Conservation (phyloP, 64 coral and sea anemone genomes). For the Stylophora pistillata region DNA sequence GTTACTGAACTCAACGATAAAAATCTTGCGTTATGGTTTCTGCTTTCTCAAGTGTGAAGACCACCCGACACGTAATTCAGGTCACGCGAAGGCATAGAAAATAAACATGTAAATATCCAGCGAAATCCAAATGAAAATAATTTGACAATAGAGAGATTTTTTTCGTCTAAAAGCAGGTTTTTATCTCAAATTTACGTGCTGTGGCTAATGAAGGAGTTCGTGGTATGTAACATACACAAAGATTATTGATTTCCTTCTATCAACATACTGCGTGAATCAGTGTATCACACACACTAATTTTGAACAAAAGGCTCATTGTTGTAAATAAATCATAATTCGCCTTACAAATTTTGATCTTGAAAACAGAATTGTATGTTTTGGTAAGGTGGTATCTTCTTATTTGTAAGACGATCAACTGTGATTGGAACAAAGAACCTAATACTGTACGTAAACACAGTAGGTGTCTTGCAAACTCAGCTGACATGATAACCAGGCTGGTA, state of each 20-base stretch:
- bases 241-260: too few species aligned
- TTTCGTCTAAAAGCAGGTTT: neutral
- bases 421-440: slow-evolving; percentile 13
- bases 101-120: neutral
- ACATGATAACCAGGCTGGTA: neutral
- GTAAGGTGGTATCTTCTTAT: neutral
- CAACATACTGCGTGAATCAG: neutral
- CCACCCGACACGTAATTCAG: neutral
- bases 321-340: slow-evolving; percentile 32
- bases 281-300: neutral
- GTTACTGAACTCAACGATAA: neutral
- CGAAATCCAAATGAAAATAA: neutral
- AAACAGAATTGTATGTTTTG: slow-evolving; percentile 44
- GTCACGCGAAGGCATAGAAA: neutral
- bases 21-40: neutral
- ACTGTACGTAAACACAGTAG: neutral
- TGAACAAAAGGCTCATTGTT: slow-evolving; percentile 25
- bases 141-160: neutral
- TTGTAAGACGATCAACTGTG: neutral
- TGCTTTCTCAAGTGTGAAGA: neutral
- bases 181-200: too few species aligned
- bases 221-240: too few species aligned
- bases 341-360: slow-evolving; percentile 23
- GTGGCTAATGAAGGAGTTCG: too few species aligned
- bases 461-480: neutral